Conservation (phyloP, 2,797 vertebrate species). For the Eulemur albifrons region DNA sequence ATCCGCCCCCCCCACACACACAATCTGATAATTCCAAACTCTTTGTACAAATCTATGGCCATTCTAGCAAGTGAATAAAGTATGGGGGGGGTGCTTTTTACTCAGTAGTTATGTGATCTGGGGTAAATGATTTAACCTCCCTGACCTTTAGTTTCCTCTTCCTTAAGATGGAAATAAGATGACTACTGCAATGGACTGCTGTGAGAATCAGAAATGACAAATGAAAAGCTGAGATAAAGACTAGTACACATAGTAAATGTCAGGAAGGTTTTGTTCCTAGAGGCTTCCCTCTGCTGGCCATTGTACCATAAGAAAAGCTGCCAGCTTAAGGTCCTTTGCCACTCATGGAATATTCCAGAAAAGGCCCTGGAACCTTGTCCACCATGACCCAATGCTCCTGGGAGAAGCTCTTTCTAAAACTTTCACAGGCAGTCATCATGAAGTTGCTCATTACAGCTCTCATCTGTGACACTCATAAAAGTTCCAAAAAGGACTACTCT, state of each 20-base stretch:
- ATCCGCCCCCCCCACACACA: background rate
- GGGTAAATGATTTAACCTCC: constrained; percentile 6
- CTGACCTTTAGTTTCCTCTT: background rate
- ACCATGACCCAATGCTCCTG: background rate
- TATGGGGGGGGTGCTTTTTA: background rate
- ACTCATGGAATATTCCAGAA: constrained; percentile 36
- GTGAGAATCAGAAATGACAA: background rate
- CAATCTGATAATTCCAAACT: background rate
- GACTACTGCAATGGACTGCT: background rate
- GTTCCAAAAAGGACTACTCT: background rate
- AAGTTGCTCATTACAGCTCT: background rate
- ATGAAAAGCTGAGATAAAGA: background rate
- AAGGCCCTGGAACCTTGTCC: background rate
- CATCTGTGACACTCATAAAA: background rate
- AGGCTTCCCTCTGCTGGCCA: background rate
- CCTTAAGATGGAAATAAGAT: constrained; percentile 25
- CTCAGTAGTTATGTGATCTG: background rate
- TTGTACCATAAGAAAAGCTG: background rate
- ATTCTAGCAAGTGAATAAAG: background rate
- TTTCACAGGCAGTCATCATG: background rate
- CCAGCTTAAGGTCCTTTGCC: background rate
- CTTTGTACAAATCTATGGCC: background rate
- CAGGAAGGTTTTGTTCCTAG: background rate
- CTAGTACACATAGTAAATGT: background rate
- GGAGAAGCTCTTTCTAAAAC: background rate